Evolutionary conservation across 2,113 vertebrate species (phyloP), one percentile per base, ranked within the genome.

Genomic region (Lepidothrix coronata): DNA sequence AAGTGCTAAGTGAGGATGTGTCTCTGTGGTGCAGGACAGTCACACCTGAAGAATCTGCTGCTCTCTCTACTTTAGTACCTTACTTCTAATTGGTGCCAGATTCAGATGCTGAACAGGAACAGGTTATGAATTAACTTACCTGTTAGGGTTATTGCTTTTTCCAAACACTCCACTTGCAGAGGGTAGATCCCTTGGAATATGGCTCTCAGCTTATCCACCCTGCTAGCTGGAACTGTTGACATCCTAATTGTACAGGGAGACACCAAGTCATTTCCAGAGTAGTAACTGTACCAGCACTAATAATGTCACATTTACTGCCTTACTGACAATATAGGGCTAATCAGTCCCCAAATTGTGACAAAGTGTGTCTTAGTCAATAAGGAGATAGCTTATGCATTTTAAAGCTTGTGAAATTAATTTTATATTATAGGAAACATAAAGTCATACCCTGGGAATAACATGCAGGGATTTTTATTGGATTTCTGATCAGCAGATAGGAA

Each of bases 401-500:
- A 93, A 89, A 89, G 46, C 70, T 79, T 3, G 21, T 25, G 49
- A 89, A 94, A 93, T 87, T 87, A 86, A 79, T 89, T 85, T 89
- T 37, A 35, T 84, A 51, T 68, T 92, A 35, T 46, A 75, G 66
- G 28, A 94, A 76, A 46, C 54, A n/a, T 63, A 74, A 96, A 85
- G 54, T 83, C 12, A 33, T 62, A 31, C 59, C 59, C 93, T 63
- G 83, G 58, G 85, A 94, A 91, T 82, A 89, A 71, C 39, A 91
- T 31, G 31, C 57, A 86, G 76, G 21, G 78, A 72, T 81, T 95
- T 95, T 87, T 94, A 86, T 33, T 95, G 73, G 41, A 81, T 94
- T 88, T 96, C 63, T 95, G 73, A 91, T 89, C 86, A 85, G 49
- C 44, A 91, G 57, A 65, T 78, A 87, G 66, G 39, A 94, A 87